A percentile compares a stretch with the other conserved stretches of the same genome.
Conservation (phyloP, 2,113 vertebrate genomes). For the Ammodramus savannarum region DNA sequence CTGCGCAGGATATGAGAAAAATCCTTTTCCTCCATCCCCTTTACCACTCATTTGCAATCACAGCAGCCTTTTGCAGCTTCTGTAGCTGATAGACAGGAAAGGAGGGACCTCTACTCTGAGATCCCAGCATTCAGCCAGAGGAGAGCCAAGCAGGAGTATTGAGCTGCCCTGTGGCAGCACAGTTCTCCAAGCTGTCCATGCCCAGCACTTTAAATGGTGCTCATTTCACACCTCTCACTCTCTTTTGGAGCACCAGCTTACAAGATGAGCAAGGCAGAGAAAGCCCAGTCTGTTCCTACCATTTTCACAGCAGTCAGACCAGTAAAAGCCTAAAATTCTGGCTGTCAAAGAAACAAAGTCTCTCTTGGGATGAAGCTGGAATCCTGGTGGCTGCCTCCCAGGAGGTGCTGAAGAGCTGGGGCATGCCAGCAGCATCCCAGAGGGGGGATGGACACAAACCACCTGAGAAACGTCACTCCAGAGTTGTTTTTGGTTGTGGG, state of each 20-base stretch:
- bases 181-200: neutral
- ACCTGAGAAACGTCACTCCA: accelerated
- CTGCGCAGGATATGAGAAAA: neutral
- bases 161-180: neutral
- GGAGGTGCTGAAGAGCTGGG: neutral
- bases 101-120: neutral
- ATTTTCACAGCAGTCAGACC: neutral
- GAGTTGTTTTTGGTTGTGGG: neutral
- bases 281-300: neutral
- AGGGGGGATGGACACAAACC: neutral
- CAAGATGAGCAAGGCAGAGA: neutral
- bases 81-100: neutral
- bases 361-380: neutral
- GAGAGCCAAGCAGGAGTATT: neutral
- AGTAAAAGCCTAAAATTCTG: neutral
- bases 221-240: neutral
- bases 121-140: neutral
- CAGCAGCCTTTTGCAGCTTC: neutral
- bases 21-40: neutral
- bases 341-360: neutral
- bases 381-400: neutral
- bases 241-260: neutral
- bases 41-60: neutral
- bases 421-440: neutral
- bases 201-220: neutral